A percentile compares a stretch with the other conserved stretches of the same genome.
Evolutionary conservation across 2,888 invertebrate genomes (phyloP).

Genomic region (Sinelater perroti): DNA sequence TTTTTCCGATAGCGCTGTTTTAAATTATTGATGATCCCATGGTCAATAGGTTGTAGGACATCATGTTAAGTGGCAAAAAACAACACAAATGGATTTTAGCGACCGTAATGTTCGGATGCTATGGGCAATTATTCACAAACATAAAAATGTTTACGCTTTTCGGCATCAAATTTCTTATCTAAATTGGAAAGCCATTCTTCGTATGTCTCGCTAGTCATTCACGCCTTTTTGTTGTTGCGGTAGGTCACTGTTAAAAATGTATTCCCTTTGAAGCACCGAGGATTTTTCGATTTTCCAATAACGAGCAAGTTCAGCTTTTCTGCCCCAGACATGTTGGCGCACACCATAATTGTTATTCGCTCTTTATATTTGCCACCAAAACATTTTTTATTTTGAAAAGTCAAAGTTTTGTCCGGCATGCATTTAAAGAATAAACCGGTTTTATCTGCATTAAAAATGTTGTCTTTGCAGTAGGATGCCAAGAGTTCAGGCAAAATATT

Average conservation of each 20-base stretch:
- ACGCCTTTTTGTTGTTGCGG: slow-evolving; percentile 48
- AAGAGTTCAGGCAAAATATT: slow-evolving; percentile 30
- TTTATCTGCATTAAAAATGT: slow-evolving; percentile 49
- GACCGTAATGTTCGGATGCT: too few relatives aligned
- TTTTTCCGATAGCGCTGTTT: too few relatives aligned
- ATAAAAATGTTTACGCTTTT: slow-evolving; percentile 12
- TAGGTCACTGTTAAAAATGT: slow-evolving; percentile 36
- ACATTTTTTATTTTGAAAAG: too few relatives aligned
- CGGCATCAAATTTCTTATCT: slow-evolving; percentile 49
- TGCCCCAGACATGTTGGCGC: slow-evolving; percentile 49
- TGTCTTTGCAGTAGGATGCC: slow-evolving; percentile 20
- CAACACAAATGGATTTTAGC: too few relatives aligned
- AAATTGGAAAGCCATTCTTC: slow-evolving; percentile 37
- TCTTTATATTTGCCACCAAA: slow-evolving; percentile 53
- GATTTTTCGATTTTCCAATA: slow-evolving; percentile 52
- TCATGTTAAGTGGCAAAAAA: slow-evolving; percentile 32
- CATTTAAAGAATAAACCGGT: slow-evolving; percentile 46
- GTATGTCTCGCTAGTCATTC: slow-evolving; percentile 48
- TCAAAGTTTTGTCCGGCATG: too few relatives aligned
- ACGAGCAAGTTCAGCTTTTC: slow-evolving; percentile 50
- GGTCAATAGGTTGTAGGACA: slow-evolving; percentile 31
- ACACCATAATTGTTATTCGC: slow-evolving; percentile 41
- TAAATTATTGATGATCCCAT: slow-evolving; percentile 28
- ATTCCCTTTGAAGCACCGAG: slow-evolving; percentile 47
- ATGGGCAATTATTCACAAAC: too few relatives aligned